Percentiles rank a stretch among this genome's conserved stretches.
These are phyloP conservation scores for Bufo gargarizans DNA, from an alignment of 2,113 vertebrate genomes.

Conservation along the genomic window DNA sequence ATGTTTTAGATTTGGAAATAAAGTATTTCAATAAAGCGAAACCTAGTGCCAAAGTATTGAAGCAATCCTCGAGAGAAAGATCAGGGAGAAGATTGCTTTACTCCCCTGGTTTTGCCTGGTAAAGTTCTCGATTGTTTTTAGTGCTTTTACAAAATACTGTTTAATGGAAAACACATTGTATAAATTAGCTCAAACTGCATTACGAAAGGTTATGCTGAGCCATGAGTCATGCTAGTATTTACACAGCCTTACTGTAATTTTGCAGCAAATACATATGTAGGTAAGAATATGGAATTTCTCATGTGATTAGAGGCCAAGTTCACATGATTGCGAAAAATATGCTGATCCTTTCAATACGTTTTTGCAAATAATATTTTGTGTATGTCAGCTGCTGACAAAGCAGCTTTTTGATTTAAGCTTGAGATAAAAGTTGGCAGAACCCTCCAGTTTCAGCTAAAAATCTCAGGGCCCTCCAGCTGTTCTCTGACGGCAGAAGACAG, in stretches of 20 bases:
- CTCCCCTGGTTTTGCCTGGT: background rate
- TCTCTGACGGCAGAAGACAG: background rate
- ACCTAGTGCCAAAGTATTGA: background rate
- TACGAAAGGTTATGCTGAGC: conserved; percentile 2
- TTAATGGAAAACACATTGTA: background rate
- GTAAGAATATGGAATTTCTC: background rate
- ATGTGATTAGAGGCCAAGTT: background rate
- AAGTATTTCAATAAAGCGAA: background rate
- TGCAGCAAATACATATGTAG: background rate
- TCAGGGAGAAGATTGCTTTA: background rate
- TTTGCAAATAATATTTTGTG: background rate
- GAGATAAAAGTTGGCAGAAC: background rate
- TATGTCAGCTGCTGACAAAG: background rate
- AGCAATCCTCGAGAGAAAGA: background rate
- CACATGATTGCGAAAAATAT: background rate
- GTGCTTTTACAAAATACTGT: background rate
- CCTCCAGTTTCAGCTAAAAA: background rate
- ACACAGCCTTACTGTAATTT: background rate
- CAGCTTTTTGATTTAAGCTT: background rate
- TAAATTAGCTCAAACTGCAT: background rate
- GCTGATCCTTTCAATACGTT: background rate
- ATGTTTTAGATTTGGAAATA: background rate
- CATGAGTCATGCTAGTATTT: background rate
- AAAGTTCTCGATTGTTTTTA: background rate
- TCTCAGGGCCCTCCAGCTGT: background rate